Evolutionary conservation across 2,797 vertebrate species (phyloP), one percentile per base, ranked within the genome.

Genomic region (Falco cherrug): DNA sequence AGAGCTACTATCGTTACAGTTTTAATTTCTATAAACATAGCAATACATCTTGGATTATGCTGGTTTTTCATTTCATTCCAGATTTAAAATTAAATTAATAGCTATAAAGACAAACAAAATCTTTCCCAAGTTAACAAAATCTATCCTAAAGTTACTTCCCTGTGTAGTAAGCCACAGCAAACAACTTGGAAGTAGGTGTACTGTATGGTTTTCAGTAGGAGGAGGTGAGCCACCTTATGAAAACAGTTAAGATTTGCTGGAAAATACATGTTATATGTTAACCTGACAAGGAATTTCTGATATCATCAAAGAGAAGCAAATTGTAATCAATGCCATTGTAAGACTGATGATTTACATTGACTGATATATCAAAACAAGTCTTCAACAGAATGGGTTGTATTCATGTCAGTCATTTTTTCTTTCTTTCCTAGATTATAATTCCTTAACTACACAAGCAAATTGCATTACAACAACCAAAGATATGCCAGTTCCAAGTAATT

Each of bases 321-420:
- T 93, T 96, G 77, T 95, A 97, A 97, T 96, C 47, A 94, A 84
- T 90, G 31, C 25, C 54, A 86, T 90, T 97, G 43, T 95, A 88
- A 68, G 22, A 92, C 67, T 88, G 70, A 65, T 84, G 77, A 67
- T 95, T 93, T 96, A 86, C 73, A 89, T 95, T 95, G 78, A 95
- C 31, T 87, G 54, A 63, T 41, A 63, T 28, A 69, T 95, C 82
- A 96, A 96, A 96, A 96, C 41, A 97, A 93, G 22, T 91, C 77
- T 70, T 95, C 61, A 81, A 57, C 35, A 92, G 85, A 94, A 74
- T 75, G 43, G 80, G 53, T 87, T 1, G 0, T 51, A 90, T 85
- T 87, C 56, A 56, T 26, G 43, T 82, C 87, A 87, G 25, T 87
- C 50, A 90, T 56, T 68, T 54, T 74, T 57, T 60, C 45, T 94